A percentile compares a stretch with the other conserved stretches of the same genome.
Conservation (phyloP, 1,140 invertebrate species). For the Aphaenogaster rudis region DNA sequence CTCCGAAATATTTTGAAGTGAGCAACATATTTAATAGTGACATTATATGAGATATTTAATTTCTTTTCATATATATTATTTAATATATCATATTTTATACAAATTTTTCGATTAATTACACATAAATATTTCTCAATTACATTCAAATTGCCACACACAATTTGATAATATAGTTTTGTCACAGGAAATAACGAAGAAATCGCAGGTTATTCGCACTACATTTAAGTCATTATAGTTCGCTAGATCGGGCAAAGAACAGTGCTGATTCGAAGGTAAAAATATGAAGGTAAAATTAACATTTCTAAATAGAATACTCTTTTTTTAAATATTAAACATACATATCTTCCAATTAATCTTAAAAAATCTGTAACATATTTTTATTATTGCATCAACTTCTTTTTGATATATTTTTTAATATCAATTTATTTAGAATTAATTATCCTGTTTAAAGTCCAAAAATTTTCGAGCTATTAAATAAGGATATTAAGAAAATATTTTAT, state of each 20-base stretch:
- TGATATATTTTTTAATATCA: neutral
- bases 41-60: too few relatives aligned
- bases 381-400: neutral
- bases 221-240: conserved; percentile 16
- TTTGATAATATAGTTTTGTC: conserved; percentile 68
- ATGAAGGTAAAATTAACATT: conserved; percentile 82
- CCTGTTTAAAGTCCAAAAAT: neutral
- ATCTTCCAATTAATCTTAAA: neutral
- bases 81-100: conserved; percentile 10
- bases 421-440: neutral
- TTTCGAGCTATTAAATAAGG: conserved; percentile 2
- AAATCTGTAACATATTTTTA: neutral
- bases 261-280: conserved; percentile 83
- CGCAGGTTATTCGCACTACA: conserved; percentile 7
- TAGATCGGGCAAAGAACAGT: conserved; percentile 63
- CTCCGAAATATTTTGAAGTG: too few relatives aligned
- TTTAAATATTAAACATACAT: neutral
- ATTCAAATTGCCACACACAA: conserved; percentile 69
- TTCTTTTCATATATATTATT: conserved; percentile 16
- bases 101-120: conserved; percentile 1
- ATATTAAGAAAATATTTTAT: conserved; percentile 4
- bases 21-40: too few relatives aligned
- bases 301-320: conserved; percentile 7
- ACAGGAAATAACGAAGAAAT: neutral
- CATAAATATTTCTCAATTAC: conserved; percentile 49